These are phyloP conservation scores for Aphaenogaster floridana DNA, from an alignment of 1,140 invertebrate genomes.

Conservation along the genomic window DNA sequence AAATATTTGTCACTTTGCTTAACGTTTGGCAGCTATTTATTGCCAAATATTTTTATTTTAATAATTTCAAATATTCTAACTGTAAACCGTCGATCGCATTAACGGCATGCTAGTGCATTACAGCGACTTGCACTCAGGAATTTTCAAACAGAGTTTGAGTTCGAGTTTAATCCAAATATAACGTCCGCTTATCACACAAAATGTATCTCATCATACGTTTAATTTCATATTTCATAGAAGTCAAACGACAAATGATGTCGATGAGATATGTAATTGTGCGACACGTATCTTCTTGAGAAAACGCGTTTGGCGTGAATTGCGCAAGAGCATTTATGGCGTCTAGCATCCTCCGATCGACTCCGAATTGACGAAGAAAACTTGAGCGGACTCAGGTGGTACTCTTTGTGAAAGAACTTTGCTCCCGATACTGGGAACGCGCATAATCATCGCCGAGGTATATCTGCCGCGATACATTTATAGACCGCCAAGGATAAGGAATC, in stretches of 20 bases:
- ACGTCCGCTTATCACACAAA: background rate
- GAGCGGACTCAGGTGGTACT: background rate
- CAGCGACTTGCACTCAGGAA: background rate
- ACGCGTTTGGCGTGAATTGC: background rate
- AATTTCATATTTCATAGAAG: background rate
- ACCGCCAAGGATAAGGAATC: conserved; percentile 55
- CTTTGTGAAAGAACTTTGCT: conserved; percentile 39
- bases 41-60: background rate
- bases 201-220: background rate
- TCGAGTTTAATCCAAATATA: background rate
- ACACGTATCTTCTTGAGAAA: background rate
- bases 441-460: conserved; percentile 16
- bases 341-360: background rate
- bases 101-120: background rate
- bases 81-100: background rate
- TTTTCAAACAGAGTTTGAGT: background rate
- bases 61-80: background rate
- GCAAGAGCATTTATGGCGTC: background rate
- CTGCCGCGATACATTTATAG: conserved; percentile 31
- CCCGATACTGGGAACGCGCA: background rate
- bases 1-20: background rate
- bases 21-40: background rate
- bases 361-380: background rate
- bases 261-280: background rate
- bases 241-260: background rate